Percentiles rank a stretch among this genome's conserved stretches.
Conservation (phyloP, 1,140 invertebrate genomes). For the Coboldia fuscipes region DNA sequence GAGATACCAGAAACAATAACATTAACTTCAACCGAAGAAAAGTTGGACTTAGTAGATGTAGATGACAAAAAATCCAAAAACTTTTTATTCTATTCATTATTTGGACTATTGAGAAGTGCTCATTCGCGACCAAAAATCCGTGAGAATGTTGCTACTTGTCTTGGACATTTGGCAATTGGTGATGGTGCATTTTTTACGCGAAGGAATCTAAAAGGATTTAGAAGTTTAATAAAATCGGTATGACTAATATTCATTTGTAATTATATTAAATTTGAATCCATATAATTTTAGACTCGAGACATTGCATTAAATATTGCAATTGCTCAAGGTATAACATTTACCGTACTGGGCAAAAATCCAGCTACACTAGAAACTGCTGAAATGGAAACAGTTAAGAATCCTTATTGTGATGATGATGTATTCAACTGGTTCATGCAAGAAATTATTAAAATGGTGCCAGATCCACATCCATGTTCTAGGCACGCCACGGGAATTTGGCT, state of each 20-base stretch:
- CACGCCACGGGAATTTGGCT: constrained; percentile 59
- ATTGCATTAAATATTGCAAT: constrained; percentile 19
- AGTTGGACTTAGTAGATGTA: constrained; percentile 11
- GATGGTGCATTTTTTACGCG: constrained; percentile 17
- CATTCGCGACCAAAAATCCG: constrained; percentile 15
- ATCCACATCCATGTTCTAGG: constrained; percentile 65
- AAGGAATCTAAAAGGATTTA: constrained; percentile 16
- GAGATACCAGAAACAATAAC: not conserved
- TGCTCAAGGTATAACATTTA: constrained; percentile 17
- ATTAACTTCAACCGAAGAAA: constrained; percentile 9
- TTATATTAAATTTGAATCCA: not conserved
- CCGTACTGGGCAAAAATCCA: constrained; percentile 21
- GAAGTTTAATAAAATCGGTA: constrained; percentile 12
- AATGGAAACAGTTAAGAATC: constrained; percentile 24
- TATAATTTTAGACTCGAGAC: constrained; percentile 10
- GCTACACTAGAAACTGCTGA: constrained; percentile 48
- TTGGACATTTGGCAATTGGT: constrained; percentile 18
- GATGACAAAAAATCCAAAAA: constrained; percentile 12
- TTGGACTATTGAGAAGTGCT: constrained; percentile 13
- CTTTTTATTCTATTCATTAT: constrained; percentile 13
- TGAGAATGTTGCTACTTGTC: constrained; percentile 16
- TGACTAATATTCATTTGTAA: not conserved
- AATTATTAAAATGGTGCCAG: constrained; percentile 41
- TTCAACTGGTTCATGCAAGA: constrained; percentile 44
- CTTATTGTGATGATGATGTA: constrained; percentile 25